Conservation (phyloP, 2,113 vertebrate genomes). For the Brevimyrus niger region DNA sequence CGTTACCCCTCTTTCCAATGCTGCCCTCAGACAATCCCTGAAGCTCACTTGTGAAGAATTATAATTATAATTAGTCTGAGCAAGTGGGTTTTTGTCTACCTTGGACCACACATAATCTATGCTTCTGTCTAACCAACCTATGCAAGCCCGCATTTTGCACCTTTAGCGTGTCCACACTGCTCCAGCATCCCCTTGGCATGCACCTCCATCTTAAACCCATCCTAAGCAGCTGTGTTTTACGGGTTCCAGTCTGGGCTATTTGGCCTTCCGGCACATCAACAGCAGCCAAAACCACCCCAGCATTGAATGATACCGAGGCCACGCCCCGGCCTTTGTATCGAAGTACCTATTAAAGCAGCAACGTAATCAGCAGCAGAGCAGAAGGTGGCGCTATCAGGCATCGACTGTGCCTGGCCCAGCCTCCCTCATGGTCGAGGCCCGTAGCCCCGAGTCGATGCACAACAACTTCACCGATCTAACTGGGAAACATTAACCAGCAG, state of each 20-base stretch:
- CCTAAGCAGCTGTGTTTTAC: neutral
- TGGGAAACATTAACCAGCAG: neutral
- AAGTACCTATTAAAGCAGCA: slow-evolving; percentile 44
- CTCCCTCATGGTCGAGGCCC: neutral
- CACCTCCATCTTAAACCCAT: neutral
- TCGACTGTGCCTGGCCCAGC: neutral
- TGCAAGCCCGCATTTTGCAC: neutral
- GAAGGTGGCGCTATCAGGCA: slow-evolving; percentile 14
- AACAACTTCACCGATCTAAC: neutral
- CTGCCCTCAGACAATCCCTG: neutral
- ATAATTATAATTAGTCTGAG: neutral
- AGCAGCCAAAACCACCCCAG: neutral
- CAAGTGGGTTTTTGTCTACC: neutral
- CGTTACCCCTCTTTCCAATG: neutral
- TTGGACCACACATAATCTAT: neutral
- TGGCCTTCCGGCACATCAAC: neutral
- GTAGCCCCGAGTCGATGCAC: neutral
- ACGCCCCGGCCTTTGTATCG: slow-evolving; percentile 27
- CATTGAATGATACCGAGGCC: neutral
- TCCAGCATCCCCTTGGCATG: neutral
- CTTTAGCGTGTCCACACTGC: neutral
- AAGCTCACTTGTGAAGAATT: neutral
- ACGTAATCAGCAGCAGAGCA: slow-evolving; percentile 40
- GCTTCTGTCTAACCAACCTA: neutral
- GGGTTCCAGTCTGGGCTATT: neutral